Evolutionary conservation across 1,140 invertebrate species (phyloP).

Genomic region (Cotesia chilonis): DNA sequence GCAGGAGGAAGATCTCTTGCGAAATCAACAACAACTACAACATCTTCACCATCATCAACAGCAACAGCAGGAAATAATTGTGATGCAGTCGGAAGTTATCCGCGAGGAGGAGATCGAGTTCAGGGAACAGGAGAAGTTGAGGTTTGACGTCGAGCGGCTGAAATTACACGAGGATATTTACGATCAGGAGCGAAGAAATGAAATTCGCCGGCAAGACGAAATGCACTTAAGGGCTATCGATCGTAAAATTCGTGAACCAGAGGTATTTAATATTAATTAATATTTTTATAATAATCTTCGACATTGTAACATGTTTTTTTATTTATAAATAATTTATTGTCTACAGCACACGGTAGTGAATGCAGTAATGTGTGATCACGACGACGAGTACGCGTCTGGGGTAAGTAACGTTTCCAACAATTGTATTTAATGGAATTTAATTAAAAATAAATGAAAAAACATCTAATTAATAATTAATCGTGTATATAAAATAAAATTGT

Average conservation of each 20-base stretch:
- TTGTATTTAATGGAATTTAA: no score
- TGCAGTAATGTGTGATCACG: no score
- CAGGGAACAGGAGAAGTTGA: slow-evolving; percentile 34
- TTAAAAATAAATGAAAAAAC: no score
- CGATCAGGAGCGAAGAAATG: slow-evolving; percentile 51
- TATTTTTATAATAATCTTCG: no score
- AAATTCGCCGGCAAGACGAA: slow-evolving; percentile 59
- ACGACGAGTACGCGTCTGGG: no score
- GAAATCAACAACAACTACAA: slow-evolving; percentile 48
- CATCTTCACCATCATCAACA: slow-evolving; percentile 28
- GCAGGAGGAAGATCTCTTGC: slow-evolving; percentile 53
- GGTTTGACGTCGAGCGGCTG: slow-evolving; percentile 49
- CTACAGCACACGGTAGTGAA: no score
- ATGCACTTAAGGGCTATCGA: slow-evolving; percentile 67
- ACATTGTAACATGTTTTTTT: no score
- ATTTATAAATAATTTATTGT: no score
- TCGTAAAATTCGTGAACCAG: slow-evolving; percentile 69
- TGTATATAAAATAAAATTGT: neutral
- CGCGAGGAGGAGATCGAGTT: slow-evolving; percentile 43
- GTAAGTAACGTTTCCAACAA: no score
- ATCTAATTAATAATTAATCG: no score
- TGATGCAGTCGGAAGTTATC: slow-evolving; percentile 39
- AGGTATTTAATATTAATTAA: slow-evolving; percentile 51
- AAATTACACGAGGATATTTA: slow-evolving; percentile 49
- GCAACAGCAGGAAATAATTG: slow-evolving; percentile 46